Evolutionary conservation across 2,113 vertebrate species (phyloP), one percentile per base, ranked within the genome.

Genomic region (Cyrtonyx montezumae): DNA sequence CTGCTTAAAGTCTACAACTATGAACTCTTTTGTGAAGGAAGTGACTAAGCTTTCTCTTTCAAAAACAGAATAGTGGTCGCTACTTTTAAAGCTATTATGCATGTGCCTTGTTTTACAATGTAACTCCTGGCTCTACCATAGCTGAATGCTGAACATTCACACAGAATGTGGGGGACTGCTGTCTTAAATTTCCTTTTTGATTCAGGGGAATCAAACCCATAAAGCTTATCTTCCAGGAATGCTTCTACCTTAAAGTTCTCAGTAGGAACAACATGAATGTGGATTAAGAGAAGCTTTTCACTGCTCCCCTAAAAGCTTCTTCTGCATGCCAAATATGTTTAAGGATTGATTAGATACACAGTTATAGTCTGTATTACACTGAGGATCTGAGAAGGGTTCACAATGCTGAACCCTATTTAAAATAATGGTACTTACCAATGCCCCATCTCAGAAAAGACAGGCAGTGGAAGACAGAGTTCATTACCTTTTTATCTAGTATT

Each of bases 271-370:
- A 77, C 14, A 58, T 18, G 25, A 63, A 6, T 67, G 53, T 30
- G 55, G 76, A 66, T 37, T 25, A 77, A 8, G 26, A 11, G 26
- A 87, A 70, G 26, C 30, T 84, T 53, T 79, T 92, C 49, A 77
- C 14, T 62, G n/a, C 11, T 73, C 22, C n/a, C 77, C 32, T 91
- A 49, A 79, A 70, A 77, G 45, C 34, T 74, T 23, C 65, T 95
- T 74, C 14, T 19, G 23, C 43, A 6, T 79, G 28, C 8, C 13
- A 53, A 68, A 36, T 23, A 34, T 26, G 22, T 71, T 86, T 91
- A 76, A 95, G 79, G 51, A 91, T 78, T 84, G 82, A 91, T 82
- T 73, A 91, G 49, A 28, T 34, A 74, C 16, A 37, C 28, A 77
- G 55, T 21, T 76, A 43, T 6, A 77, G 36, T 36, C 76, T 85